Percentiles rank a stretch among this genome's conserved stretches.
These are phyloP conservation scores for Macrotus californicus DNA, from an alignment of 2,113 vertebrate genomes.

Conservation along the genomic window DNA sequence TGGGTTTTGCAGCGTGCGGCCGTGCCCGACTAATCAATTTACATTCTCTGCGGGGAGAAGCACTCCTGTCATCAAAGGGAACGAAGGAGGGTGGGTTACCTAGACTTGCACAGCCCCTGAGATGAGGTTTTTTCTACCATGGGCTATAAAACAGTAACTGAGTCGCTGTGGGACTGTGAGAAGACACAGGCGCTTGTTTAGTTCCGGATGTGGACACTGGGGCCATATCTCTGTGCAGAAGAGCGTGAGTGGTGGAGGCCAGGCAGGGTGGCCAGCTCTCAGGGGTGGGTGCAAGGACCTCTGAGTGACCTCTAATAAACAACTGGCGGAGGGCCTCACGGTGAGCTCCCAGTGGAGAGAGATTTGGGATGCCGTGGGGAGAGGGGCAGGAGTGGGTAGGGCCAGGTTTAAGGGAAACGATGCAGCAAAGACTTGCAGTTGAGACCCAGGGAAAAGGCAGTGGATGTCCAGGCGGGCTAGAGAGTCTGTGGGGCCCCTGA, in stretches of 20 bases:
- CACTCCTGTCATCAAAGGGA: neutral
- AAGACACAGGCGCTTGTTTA: neutral
- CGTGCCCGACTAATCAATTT: neutral
- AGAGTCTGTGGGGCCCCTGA: neutral
- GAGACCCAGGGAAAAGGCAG: neutral
- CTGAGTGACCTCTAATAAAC: neutral
- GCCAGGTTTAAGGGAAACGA: neutral
- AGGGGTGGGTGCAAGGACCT: neutral
- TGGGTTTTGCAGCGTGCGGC: neutral
- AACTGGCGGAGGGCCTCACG: neutral
- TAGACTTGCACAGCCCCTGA: neutral
- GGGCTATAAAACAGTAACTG: accelerated
- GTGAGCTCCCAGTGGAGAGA: neutral
- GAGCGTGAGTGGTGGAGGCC: accelerated
- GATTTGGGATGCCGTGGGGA: neutral
- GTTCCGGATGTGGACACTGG: neutral
- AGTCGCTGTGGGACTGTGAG: neutral
- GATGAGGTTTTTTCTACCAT: neutral
- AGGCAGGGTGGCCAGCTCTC: no score
- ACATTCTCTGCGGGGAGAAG: neutral
- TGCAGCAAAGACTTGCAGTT: neutral
- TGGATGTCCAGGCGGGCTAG: accelerated
- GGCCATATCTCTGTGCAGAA: no score
- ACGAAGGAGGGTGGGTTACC: neutral
- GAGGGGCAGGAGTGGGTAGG: neutral